A percentile compares a stretch with the other conserved stretches of the same genome.
phyloP scores from a whole-genome alignment of 2,113 vertebrate species.

The Brachypteracias leptosomus region DNA sequence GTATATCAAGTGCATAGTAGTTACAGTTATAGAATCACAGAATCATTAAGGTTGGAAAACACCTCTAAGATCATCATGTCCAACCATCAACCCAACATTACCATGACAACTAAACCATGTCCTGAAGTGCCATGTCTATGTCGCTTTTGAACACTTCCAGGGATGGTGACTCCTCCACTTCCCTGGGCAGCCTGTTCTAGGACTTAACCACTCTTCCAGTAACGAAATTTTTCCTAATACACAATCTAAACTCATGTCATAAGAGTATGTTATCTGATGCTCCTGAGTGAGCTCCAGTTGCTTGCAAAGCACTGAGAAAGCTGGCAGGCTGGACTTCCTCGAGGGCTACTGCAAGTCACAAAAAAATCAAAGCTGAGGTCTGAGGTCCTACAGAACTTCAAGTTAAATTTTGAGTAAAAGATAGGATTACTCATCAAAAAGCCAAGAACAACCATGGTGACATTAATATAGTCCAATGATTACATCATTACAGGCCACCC shows the following conservation, averaged over 20 bases:
- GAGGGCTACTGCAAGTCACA: not conserved
- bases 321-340: not conserved
- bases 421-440: not conserved
- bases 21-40: not conserved
- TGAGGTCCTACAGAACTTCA: not conserved
- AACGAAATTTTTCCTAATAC: too few species aligned
- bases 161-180: too few species aligned
- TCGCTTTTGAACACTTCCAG: too few species aligned
- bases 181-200: too few species aligned
- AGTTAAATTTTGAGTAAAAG: not conserved
- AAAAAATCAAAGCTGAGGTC: not conserved
- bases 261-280: not conserved
- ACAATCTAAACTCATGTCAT: not conserved
- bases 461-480: not conserved
- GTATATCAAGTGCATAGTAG: not conserved
- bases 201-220: too few species aligned
- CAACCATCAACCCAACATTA: too few species aligned
- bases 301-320: not conserved
- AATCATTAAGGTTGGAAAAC: too few species aligned
- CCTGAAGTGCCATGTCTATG: too few species aligned
- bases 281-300: not conserved
- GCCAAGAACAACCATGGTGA: not conserved
- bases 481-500: not conserved
- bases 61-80: too few species aligned
- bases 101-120: too few species aligned